These are phyloP conservation scores for Rhagonycha fulva DNA, from an alignment of 2,888 invertebrate genomes.

Conservation along the genomic window DNA sequence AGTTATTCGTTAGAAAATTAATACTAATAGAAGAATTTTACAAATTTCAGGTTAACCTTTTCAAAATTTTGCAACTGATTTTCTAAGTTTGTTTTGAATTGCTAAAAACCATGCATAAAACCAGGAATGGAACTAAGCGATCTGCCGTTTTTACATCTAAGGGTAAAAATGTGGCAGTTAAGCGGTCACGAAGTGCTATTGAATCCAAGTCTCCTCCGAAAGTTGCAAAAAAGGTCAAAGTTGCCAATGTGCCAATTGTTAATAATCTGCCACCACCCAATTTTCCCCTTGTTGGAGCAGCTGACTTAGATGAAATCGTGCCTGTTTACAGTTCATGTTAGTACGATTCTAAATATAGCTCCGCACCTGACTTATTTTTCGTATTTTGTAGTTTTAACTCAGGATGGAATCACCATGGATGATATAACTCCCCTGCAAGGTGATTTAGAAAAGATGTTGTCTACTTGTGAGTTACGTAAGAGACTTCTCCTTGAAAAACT, in stretches of 20 bases:
- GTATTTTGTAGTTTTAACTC: slow-evolving; percentile 50
- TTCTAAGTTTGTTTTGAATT: not conserved
- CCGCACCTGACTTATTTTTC: not conserved
- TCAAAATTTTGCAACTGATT: not conserved
- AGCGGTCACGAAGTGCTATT: not conserved
- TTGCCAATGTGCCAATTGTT: not conserved
- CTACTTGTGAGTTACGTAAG: slow-evolving; percentile 79
- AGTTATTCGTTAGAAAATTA: not conserved
- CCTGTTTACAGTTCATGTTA: not conserved
- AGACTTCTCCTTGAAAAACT: slow-evolving; percentile 79
- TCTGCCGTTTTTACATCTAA: not conserved
- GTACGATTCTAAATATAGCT: not conserved
- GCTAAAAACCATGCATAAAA: not conserved
- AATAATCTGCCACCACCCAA: not conserved
- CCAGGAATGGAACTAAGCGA: not conserved
- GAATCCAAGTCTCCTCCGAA: not conserved
- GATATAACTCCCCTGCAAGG: slow-evolving; percentile 85
- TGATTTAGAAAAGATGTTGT: slow-evolving; percentile 83
- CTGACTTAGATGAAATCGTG: not conserved
- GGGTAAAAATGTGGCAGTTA: not conserved
- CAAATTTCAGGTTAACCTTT: not conserved
- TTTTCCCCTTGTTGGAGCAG: not conserved
- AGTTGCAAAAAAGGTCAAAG: not conserved
- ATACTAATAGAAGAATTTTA: not conserved
- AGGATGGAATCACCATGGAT: slow-evolving; percentile 82